Conservation (phyloP, 2,888 invertebrate genomes). For the Griposia aprilina region DNA sequence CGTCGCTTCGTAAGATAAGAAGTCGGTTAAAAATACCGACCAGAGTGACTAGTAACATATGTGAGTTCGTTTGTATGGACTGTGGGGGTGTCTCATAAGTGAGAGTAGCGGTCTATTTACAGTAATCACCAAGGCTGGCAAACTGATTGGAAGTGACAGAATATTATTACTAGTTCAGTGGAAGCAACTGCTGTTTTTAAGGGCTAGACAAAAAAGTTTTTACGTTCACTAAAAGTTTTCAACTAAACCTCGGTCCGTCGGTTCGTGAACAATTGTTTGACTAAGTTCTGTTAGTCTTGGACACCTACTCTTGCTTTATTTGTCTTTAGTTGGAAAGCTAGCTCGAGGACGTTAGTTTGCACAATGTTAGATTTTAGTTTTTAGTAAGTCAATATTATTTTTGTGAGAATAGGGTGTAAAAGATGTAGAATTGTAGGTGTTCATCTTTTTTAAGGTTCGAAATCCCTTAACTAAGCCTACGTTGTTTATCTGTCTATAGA, state of each 20-base stretch:
- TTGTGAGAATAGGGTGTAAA: neutral
- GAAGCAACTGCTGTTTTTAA: too few relatives aligned
- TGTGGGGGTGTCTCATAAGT: too few relatives aligned
- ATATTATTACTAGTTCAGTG: too few relatives aligned
- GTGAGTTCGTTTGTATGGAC: too few relatives aligned
- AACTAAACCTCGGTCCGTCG: slow-evolving; percentile 1
- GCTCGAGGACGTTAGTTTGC: neutral
- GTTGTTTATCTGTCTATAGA: neutral
- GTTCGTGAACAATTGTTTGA: slow-evolving; percentile 4
- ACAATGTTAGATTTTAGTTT: slow-evolving; percentile 21
- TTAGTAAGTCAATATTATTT: neutral
- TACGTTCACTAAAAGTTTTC: neutral
- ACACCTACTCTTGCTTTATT: slow-evolving; percentile 12
- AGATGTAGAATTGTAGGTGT: too few relatives aligned
- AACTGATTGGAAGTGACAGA: too few relatives aligned
- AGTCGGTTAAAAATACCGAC: too few relatives aligned
- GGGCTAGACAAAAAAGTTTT: neutral
- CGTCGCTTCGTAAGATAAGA: too few relatives aligned
- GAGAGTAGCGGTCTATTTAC: too few relatives aligned
- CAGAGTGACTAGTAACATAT: too few relatives aligned
- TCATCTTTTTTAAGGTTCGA: neutral
- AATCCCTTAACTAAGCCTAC: neutral
- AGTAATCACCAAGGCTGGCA: too few relatives aligned
- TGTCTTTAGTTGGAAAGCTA: neutral
- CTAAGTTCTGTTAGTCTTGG: slow-evolving; percentile 29